phyloP scores from a whole-genome alignment of 2,888 invertebrate species.

The Kryphioiulus occultus region DNA sequence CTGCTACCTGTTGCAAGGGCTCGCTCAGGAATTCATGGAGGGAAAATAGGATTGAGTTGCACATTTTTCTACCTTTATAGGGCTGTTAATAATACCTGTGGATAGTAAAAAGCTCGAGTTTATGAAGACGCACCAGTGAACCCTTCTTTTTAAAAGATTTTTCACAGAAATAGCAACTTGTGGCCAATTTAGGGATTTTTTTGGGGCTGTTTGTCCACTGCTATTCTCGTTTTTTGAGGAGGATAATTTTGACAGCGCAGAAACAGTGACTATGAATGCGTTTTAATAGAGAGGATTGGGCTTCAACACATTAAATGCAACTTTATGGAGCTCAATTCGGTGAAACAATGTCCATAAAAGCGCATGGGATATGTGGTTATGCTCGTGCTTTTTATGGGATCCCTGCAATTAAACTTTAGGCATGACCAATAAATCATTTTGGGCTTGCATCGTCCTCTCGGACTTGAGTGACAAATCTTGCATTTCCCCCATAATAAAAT shows the following conservation, averaged over 20 bases:
- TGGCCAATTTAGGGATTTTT: background rate
- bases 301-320: background rate
- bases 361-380: background rate
- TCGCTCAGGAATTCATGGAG: background rate
- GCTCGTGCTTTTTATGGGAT: background rate
- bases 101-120: background rate
- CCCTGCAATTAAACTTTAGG: background rate
- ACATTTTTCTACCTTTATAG: background rate
- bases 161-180: background rate
- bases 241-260: background rate
- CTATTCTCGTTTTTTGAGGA: background rate
- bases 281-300: background rate
- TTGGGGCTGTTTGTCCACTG: background rate
- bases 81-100: background rate
- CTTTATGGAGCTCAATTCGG: background rate
- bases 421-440: background rate
- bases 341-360: constrained; percentile 20
- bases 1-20: background rate
- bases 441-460: background rate
- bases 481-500: background rate
- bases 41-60: background rate
- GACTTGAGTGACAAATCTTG: background rate
- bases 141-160: background rate
- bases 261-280: background rate
- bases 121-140: background rate